Evolutionary conservation across 2,113 vertebrate species (phyloP), one percentile per base, ranked within the genome.

Genomic region (Cololabis saira): DNA sequence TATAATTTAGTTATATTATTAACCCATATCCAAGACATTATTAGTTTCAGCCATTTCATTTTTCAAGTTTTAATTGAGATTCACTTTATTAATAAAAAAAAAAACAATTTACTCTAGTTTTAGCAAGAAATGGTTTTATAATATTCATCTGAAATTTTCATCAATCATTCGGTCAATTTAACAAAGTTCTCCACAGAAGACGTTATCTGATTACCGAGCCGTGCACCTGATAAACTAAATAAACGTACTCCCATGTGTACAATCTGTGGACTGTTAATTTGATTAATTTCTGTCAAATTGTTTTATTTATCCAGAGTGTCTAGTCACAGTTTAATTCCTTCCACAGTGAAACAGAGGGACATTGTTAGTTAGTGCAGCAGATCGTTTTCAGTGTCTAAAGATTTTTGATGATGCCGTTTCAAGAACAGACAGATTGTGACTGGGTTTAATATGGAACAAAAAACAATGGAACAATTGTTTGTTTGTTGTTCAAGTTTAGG

Each of bases 221-320:
- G 17, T 27, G 16, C 41, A 43, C 55, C 22, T 43, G 19, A 47
- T 37, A 17, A 14, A 0, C 54, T 19, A 57, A 41, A 42, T 24
- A 21, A 59, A 53, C 42, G 44, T 15, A 61, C 47, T 43, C 64
- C 24, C 18, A 43, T 51, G 11, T 66, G 24, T 40, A 44, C 42
- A 74, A 64, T 65, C 17, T 19, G 10, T 54, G 27, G 8, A 52
- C 42, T 52, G 21, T 0, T 1, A 14, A 30, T 59, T 53, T 7
- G 19, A 70, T 68, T 15, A 21, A 60, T 68, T 51, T 54, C 9
- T 54, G 15, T 66, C 44, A 61, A 30, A 72, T 52, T 42, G 10
- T 27, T 10, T 40, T 33, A 40, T 15, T 33, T 33, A 27, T 67
- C 54, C 43, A 14, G 50, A 45, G 44, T 64, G 10, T 55, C 59